Conservation (phyloP, 2,888 invertebrate species). For the Diadegma fenestrale region DNA sequence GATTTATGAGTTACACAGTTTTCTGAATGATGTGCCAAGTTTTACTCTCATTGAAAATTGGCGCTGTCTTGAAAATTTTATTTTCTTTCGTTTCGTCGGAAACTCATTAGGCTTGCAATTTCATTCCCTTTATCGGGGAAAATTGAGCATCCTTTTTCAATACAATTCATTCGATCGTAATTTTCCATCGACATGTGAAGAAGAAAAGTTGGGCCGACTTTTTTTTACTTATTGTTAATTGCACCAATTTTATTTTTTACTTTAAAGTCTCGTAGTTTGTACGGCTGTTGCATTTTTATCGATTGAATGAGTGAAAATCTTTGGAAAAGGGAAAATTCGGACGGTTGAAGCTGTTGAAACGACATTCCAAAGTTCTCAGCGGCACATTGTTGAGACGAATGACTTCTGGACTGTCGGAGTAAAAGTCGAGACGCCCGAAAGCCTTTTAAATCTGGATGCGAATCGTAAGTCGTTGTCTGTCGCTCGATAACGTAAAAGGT, state of each 20-base stretch:
- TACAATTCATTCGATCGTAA: neutral
- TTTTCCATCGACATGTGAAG: neutral
- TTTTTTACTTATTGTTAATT: no score
- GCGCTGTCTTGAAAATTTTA: neutral
- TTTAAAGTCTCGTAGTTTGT: no score
- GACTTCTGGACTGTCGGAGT: constrained; percentile 61
- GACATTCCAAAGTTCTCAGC: constrained; percentile 21
- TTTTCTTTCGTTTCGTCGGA: neutral
- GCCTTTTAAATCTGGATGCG: constrained; percentile 62
- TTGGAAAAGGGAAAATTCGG: no score
- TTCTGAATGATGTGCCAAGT: neutral
- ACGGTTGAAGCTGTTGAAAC: neutral
- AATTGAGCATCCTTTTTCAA: neutral
- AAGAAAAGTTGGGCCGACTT: no score
- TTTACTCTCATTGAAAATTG: no score
- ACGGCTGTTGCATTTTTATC: no score
- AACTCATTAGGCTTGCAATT: neutral
- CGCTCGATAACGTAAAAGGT: constrained; percentile 64
- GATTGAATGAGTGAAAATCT: no score
- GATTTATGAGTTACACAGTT: neutral
- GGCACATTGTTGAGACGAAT: constrained; percentile 64
- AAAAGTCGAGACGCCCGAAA: constrained; percentile 35
- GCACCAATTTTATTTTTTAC: no score
- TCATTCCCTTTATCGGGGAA: neutral
- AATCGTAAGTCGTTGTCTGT: constrained; percentile 58